A percentile compares a stretch with the other conserved stretches of the same genome.
Evolutionary conservation across 2,888 invertebrate species (phyloP).

Genomic region (Amphimallon solstitiale): DNA sequence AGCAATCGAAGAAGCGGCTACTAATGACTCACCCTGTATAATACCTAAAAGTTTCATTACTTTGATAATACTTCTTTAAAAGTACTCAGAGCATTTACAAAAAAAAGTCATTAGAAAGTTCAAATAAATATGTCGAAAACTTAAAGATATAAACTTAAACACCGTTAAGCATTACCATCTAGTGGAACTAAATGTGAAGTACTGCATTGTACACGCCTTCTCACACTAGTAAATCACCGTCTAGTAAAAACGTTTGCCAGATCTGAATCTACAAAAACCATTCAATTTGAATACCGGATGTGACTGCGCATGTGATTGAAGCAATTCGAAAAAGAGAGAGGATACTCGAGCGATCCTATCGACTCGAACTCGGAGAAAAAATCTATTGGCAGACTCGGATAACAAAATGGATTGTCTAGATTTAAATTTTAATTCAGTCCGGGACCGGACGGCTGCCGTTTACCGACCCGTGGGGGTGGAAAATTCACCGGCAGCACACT

Average conservation of each 20-base stretch:
- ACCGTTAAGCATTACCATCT: too few relatives aligned
- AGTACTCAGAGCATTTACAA: too few relatives aligned
- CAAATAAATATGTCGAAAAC: too few relatives aligned
- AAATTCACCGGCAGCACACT: conserved; percentile 19
- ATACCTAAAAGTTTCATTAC: too few relatives aligned
- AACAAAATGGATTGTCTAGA: conserved; percentile 62
- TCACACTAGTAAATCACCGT: conserved; percentile 53
- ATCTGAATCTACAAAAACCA: conserved; percentile 59
- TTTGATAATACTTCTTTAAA: too few relatives aligned
- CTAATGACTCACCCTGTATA: too few relatives aligned
- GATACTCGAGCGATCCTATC: conserved; percentile 55
- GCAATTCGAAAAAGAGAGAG: conserved; percentile 48
- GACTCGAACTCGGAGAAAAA: conserved; percentile 55
- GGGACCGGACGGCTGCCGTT: conserved; percentile 35
- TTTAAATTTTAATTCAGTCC: conserved; percentile 62
- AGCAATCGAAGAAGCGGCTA: too few relatives aligned
- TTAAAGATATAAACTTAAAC: too few relatives aligned
- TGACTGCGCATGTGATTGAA: conserved; percentile 62
- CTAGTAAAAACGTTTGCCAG: conserved; percentile 50
- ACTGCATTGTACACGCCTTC: too few relatives aligned
- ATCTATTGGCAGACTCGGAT: conserved; percentile 62
- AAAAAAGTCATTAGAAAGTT: too few relatives aligned
- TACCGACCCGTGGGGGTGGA: conserved; percentile 10
- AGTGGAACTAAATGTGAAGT: too few relatives aligned
- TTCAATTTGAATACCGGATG: conserved; percentile 64